Conservation (phyloP, 1,140 invertebrate species). For the Hypsibius dujardini region DNA sequence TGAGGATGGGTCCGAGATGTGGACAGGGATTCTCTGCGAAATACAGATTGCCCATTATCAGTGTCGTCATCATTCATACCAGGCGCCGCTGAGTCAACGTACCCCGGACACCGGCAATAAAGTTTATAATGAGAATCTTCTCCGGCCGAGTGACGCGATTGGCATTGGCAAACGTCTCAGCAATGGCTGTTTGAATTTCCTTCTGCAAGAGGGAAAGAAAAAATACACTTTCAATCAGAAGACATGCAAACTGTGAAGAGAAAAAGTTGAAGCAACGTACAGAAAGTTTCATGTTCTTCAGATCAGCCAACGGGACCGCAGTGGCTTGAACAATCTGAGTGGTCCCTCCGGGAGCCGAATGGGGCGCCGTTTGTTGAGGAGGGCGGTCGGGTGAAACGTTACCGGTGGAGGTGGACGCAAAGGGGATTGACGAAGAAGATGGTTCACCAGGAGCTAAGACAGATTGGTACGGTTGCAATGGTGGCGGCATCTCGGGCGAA, state of each 20-base stretch:
- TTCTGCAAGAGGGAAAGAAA: slow-evolving; percentile 36
- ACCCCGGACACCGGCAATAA: slow-evolving; percentile 89
- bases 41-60: slow-evolving; percentile 25
- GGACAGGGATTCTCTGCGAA: slow-evolving; percentile 76
- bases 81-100: slow-evolving; percentile 24
- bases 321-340: not conserved
- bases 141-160: slow-evolving; percentile 86
- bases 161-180: slow-evolving; percentile 88
- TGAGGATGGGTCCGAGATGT: slow-evolving; percentile 73
- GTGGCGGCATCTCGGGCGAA: too few species aligned
- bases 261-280: too few species aligned
- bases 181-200: slow-evolving; percentile 76
- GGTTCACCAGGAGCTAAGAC: too few species aligned
- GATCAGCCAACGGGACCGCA: not conserved
- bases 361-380: too few species aligned
- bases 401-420: too few species aligned
- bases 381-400: too few species aligned
- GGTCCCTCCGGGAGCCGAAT: not conserved
- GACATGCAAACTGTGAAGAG: too few species aligned
- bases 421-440: too few species aligned
- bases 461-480: too few species aligned
- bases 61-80: too few species aligned
- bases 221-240: not conserved
- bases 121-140: slow-evolving; percentile 87
- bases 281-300: not conserved